Evolutionary conservation across 2,797 vertebrate species (phyloP).

Genomic region (Dallia pectoralis): DNA sequence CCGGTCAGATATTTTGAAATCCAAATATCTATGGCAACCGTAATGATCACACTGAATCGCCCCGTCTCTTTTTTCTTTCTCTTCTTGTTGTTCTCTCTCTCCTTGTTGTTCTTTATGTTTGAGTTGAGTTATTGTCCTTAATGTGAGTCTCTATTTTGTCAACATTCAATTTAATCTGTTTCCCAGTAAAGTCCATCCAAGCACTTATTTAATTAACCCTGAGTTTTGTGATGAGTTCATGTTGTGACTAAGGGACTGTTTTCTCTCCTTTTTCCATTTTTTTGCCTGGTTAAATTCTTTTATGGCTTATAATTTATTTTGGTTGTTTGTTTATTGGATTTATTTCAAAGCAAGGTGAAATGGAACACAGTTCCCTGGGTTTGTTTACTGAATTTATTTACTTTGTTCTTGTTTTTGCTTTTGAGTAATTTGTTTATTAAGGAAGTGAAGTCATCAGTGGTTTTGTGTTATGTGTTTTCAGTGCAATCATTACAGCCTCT

Average conservation of each 20-base stretch:
- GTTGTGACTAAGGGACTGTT: slow-evolving; percentile 28
- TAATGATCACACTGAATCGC: background rate
- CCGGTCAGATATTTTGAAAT: background rate
- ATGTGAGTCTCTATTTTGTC: background rate
- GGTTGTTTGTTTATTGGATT: slow-evolving; percentile 37
- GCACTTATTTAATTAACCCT: slow-evolving; percentile 56
- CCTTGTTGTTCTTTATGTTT: slow-evolving; percentile 12
- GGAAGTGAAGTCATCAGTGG: background rate
- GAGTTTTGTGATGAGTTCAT: slow-evolving; percentile 15
- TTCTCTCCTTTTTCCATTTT: slow-evolving; percentile 59
- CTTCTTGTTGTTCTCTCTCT: slow-evolving; percentile 42
- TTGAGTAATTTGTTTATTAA: background rate
- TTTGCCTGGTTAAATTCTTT: slow-evolving; percentile 74
- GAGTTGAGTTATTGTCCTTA: slow-evolving; percentile 19
- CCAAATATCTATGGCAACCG: slow-evolving; percentile 2
- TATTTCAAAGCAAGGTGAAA: slow-evolving; percentile 33
- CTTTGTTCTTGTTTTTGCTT: slow-evolving; percentile 20
- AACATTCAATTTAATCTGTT: background rate
- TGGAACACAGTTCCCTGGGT: slow-evolving; percentile 24
- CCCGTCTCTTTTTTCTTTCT: background rate
- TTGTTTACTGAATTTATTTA: background rate
- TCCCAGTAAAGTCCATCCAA: slow-evolving; percentile 47
- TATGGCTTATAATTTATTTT: slow-evolving; percentile 42
- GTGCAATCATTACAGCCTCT: background rate
- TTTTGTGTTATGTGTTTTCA: background rate